Percentiles rank a stretch among this genome's conserved stretches.
Evolutionary conservation across 2,113 vertebrate genomes (phyloP).

Genomic region (Oenanthe melanoleuca): DNA sequence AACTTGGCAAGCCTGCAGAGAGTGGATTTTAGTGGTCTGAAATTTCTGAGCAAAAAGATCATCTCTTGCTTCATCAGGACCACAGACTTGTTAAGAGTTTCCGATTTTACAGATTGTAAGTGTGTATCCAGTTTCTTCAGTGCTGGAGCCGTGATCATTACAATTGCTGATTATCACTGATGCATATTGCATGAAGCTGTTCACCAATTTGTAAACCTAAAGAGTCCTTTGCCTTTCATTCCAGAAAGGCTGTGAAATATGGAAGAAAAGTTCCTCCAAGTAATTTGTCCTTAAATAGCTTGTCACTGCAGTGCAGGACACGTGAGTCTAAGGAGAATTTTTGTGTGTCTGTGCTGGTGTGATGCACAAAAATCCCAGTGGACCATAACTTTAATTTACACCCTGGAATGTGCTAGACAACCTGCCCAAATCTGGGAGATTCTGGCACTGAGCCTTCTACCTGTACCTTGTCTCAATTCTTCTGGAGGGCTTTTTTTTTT

Average conservation of each 20-base stretch:
- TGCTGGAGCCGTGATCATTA: rapidly evolving
- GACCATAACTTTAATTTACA: conserved; percentile 11
- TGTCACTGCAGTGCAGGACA: not conserved
- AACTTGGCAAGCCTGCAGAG: not conserved
- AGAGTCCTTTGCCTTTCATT: not conserved
- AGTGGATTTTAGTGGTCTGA: not conserved
- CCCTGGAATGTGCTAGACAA: conserved; percentile 12
- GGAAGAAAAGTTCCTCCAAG: not conserved
- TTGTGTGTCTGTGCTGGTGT: not conserved
- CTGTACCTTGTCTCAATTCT: not conserved
- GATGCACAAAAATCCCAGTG: not conserved
- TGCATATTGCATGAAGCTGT: not conserved
- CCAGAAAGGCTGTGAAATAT: not conserved
- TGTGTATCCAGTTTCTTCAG: not conserved
- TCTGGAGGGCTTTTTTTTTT: not conserved
- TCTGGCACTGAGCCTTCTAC: not conserved
- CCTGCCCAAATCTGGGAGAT: not conserved
- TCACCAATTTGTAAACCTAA: not conserved
- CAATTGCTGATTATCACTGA: not conserved
- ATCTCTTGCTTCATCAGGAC: not conserved
- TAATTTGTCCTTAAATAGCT: not conserved
- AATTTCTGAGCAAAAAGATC: not conserved
- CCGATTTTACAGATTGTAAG: not conserved
- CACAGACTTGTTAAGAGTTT: not conserved
- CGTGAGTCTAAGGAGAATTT: not conserved